Percentiles rank a stretch among this genome's conserved stretches.
These are phyloP conservation scores for Morone chrysops DNA, from an alignment of 2,113 vertebrate species.

Conservation along the genomic window DNA sequence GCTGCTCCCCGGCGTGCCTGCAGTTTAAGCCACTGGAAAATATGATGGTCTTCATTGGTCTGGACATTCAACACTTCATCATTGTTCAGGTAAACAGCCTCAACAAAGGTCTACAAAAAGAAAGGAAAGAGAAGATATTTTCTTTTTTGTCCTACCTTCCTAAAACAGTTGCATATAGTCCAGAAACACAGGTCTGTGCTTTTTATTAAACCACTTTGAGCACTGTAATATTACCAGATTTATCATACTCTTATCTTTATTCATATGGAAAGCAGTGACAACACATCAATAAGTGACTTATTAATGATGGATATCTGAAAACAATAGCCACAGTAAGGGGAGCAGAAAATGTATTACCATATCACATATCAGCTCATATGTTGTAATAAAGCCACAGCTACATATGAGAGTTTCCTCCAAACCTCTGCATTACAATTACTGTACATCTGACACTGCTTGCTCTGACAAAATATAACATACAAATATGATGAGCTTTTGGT, in stretches of 20 bases:
- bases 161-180: no score
- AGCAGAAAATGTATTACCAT: constrained; percentile 1
- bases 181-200: not conserved
- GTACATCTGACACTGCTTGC: constrained; percentile 5
- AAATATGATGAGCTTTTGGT: not conserved
- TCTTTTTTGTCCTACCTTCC: not conserved
- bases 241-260: constrained; percentile 9
- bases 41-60: constrained; percentile 82
- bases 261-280: constrained; percentile 9
- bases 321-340: not conserved
- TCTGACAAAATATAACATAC: not conserved
- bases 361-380: constrained; percentile 24
- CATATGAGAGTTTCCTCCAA: not conserved
- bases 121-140: not conserved
- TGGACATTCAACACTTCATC: constrained; percentile 80
- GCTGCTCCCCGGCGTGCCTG: constrained; percentile 82
- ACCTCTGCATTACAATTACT: not conserved
- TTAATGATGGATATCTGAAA: constrained; percentile 26
- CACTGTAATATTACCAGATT: not conserved
- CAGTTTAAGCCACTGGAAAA: constrained; percentile 86
- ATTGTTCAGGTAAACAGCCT: constrained; percentile 81
- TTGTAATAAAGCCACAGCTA: not conserved
- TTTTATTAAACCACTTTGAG: not conserved
- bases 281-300: not conserved
- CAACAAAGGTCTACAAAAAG: constrained; percentile 80